phyloP scores from a whole-genome alignment of 2,113 vertebrate species.

The Elaphurus davidianus region DNA sequence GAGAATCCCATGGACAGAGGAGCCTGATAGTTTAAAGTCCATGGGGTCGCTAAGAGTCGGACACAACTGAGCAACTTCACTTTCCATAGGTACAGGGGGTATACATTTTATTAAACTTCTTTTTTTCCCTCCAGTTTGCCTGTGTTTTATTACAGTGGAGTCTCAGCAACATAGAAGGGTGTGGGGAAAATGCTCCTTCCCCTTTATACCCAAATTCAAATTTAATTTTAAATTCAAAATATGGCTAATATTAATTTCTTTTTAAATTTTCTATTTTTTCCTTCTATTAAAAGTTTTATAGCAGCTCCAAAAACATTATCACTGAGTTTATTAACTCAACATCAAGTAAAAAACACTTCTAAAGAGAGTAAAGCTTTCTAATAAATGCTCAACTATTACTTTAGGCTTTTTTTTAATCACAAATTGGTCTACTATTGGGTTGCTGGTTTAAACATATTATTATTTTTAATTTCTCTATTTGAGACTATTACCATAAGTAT shows the following conservation, averaged over 20 bases:
- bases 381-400: neutral
- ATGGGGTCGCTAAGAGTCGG: too few relatives aligned
- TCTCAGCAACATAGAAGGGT: neutral
- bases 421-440: neutral
- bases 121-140: neutral
- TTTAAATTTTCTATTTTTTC: neutral
- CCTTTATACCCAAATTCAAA: neutral
- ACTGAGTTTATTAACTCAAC: neutral
- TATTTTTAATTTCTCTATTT: neutral
- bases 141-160: neutral
- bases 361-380: neutral
- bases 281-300: neutral
- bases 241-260: neutral
- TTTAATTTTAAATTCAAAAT: neutral
- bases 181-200: neutral
- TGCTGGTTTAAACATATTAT: neutral
- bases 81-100: neutral
- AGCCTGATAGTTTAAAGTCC: too few relatives aligned
- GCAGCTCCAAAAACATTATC: neutral
- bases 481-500: neutral
- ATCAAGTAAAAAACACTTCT: neutral
- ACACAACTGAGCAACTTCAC: too few relatives aligned
- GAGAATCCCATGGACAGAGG: too few relatives aligned
- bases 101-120: neutral
- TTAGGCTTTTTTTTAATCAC: neutral